Base-by-base conservation (phyloP, 2,888 invertebrate species). In the Drosophila anomalipes region DNA sequence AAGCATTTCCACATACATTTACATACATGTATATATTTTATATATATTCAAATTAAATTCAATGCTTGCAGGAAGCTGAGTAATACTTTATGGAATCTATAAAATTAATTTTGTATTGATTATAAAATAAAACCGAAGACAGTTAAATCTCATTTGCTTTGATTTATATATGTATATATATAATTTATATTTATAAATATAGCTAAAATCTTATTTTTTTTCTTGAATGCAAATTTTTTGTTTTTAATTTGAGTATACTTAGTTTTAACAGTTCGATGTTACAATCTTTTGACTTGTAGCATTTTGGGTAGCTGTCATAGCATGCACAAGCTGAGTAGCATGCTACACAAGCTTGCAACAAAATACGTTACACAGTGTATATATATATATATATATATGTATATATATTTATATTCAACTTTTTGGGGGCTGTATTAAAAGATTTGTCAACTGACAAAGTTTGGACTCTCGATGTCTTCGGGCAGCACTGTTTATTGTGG, bases 391-490 rank as follows among this genome's bases (percentile, higher is more conserved):
- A 6, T 22, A 44, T 62, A 49, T 61, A 2, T 6, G 7, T 7
- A 37, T 1, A 37, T 19, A 37, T 6, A 41, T 41, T 19, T 41
- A 6, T 22, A 51, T 62, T 47, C 51, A 41, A 39, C 33, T 64
- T 83, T 67, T 65, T 65, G 41, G 63, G 64, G 37, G 57, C 70
- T 72, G 82, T 70, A 79, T 85, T 91, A 89, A 82, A 89, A 86
- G 86, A 86, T 86, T 86, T 86, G 91, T 91, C 86, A 91, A 87
- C 90, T 85, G 77, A 57, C 70, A 91, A 86, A 91, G 65, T 91
- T 87, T 35, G 68, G 35, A 61, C 22, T 14, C 16, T 33, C 69
- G 70, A 71, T 73, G 66, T 71, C 74, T 68, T 22, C 16, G 58
- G 79, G 70, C 62, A 33, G 60, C 41, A n/a, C 39, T 78, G 53